These are phyloP conservation scores for Urosaurus nigricauda DNA, from an alignment of 2,797 vertebrate species.

Conservation along the genomic window DNA sequence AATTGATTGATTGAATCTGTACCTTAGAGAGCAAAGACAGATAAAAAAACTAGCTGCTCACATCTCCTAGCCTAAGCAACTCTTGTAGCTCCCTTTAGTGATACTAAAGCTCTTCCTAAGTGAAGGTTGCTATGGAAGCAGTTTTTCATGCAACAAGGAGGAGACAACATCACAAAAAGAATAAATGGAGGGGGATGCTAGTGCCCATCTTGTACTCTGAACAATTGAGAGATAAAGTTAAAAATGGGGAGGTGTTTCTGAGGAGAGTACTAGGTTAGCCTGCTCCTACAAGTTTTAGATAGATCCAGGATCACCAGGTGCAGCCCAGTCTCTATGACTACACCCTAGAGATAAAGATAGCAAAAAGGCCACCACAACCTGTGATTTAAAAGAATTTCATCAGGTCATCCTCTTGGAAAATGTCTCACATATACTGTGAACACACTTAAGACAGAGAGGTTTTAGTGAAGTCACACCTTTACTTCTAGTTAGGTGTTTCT, in stretches of 20 bases:
- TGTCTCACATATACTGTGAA: neutral
- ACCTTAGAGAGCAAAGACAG: neutral
- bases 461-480: neutral
- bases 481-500: neutral
- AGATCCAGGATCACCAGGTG: neutral
- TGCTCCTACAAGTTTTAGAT: neutral
- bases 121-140: conserved; percentile 24
- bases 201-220: neutral
- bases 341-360: neutral
- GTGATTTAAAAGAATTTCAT: neutral
- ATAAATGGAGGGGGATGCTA: neutral
- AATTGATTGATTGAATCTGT: too few relatives aligned
- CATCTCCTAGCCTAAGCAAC: neutral
- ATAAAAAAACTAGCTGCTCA: neutral
- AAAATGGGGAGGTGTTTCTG: neutral
- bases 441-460: neutral
- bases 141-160: conserved; percentile 3
- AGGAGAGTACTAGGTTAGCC: neutral
- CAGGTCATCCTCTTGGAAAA: neutral
- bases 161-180: neutral
- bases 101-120: neutral
- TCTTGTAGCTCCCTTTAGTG: neutral
- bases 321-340: neutral
- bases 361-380: neutral
- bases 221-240: neutral